Conservation (phyloP, 2,113 vertebrate genomes). For the Gymnorhina tibicen region DNA sequence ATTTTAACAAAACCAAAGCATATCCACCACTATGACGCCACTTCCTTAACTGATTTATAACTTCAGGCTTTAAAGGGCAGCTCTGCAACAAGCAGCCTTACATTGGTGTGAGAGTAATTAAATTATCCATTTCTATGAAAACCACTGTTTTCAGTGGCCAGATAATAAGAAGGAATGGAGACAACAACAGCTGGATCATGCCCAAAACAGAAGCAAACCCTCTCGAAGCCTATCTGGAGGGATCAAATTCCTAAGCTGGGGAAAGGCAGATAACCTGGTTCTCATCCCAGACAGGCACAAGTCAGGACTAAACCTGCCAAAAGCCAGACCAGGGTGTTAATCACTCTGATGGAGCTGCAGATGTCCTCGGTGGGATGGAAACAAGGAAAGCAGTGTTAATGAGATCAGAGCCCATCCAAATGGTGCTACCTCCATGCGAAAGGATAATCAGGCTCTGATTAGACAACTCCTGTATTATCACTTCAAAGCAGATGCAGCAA, state of each 20-base stretch:
- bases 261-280: background rate
- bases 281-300: background rate
- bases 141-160: background rate
- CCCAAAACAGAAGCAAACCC: background rate
- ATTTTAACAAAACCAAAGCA: background rate
- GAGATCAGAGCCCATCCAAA: conserved; percentile 7
- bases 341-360: background rate
- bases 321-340: background rate
- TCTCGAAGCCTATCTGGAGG: background rate
- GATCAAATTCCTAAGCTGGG: background rate
- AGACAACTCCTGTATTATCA: background rate
- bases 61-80: background rate
- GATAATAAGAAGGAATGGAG: background rate
- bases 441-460: background rate
- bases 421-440: background rate
- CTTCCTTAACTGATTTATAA: background rate
- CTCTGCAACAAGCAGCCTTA: background rate
- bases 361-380: background rate
- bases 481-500: background rate
- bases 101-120: background rate
- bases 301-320: background rate
- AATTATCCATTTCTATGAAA: background rate
- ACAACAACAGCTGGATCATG: background rate
- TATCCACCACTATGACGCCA: background rate
- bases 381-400: background rate